phyloP scores from a whole-genome alignment of 2,797 vertebrate genomes.

The Eidolon dupreanum region DNA sequence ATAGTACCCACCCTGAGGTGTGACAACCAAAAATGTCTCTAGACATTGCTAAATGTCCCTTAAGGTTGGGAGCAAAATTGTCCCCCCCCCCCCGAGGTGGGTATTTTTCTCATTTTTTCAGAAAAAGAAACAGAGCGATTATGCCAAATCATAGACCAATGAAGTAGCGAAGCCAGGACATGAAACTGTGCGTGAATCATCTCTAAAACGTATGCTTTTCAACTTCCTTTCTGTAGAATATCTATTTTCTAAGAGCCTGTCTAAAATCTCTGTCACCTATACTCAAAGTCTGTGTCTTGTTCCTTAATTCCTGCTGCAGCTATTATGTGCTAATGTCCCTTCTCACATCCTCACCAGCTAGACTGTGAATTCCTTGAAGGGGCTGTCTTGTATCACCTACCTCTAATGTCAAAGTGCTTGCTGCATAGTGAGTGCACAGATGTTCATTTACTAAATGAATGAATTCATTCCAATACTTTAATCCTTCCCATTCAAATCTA shows the following conservation, averaged over 20 bases:
- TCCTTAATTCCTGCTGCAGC: neutral
- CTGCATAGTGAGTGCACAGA: neutral
- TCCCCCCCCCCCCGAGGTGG: neutral
- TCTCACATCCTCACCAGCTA: neutral
- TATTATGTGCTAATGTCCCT: neutral
- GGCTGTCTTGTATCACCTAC: neutral
- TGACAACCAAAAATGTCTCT: constrained; percentile 18
- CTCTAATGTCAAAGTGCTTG: neutral
- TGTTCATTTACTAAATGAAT: neutral
- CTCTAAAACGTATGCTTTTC: neutral
- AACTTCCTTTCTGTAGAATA: neutral
- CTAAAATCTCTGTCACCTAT: neutral
- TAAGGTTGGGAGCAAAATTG: neutral
- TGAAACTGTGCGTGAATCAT: neutral
- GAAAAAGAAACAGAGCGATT: constrained; percentile 3
- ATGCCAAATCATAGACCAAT: neutral
- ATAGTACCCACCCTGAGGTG: neutral
- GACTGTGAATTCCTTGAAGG: neutral
- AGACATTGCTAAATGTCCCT: neutral
- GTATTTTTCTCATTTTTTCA: constrained; percentile 16
- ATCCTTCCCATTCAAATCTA: neutral
- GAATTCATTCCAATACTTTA: neutral
- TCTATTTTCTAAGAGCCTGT: neutral
- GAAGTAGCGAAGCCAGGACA: neutral
- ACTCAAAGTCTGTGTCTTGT: neutral